These are phyloP conservation scores for Psettodes erumei DNA, from an alignment of 2,113 vertebrate genomes.

Conservation along the genomic window DNA sequence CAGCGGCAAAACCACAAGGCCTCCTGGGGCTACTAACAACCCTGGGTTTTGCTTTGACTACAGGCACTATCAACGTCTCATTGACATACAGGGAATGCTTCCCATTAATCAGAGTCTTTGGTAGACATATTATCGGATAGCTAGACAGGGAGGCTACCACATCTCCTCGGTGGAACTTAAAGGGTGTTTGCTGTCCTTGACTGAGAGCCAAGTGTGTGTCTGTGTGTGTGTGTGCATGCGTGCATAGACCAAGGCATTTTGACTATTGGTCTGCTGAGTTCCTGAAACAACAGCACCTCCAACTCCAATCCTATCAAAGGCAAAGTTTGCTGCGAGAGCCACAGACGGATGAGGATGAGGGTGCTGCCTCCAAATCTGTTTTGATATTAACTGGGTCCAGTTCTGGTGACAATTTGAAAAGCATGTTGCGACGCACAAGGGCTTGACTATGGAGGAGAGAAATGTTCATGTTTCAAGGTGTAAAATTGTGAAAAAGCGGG, in stretches of 20 bases:
- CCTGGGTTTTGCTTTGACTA: constrained; percentile 69
- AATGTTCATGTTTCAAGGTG: not conserved
- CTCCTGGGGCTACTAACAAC: constrained; percentile 46
- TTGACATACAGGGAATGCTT: constrained; percentile 68
- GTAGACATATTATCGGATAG: constrained; percentile 67
- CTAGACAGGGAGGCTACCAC: constrained; percentile 44
- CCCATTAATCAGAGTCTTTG: constrained; percentile 51
- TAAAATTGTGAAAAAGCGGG: not conserved
- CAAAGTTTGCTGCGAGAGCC: constrained; percentile 66
- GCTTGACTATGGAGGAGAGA: not conserved
- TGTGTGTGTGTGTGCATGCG: constrained; percentile 43
- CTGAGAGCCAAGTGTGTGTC: constrained; percentile 50
- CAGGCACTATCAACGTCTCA: constrained; percentile 49
- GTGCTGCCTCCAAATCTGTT: constrained; percentile 48
- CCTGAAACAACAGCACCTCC: constrained; percentile 31
- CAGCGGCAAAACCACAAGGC: constrained; percentile 29
- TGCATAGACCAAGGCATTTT: constrained; percentile 51
- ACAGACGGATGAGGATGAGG: constrained; percentile 24
- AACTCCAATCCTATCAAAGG: not conserved
- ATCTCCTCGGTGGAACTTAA: constrained; percentile 42
- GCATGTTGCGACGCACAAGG: not conserved
- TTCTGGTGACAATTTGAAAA: constrained; percentile 25
- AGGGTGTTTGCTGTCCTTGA: constrained; percentile 69
- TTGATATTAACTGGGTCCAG: constrained; percentile 42
- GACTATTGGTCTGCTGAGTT: constrained; percentile 53